phyloP scores from a whole-genome alignment of 1,140 invertebrate species.

The Lepidurus apus region DNA sequence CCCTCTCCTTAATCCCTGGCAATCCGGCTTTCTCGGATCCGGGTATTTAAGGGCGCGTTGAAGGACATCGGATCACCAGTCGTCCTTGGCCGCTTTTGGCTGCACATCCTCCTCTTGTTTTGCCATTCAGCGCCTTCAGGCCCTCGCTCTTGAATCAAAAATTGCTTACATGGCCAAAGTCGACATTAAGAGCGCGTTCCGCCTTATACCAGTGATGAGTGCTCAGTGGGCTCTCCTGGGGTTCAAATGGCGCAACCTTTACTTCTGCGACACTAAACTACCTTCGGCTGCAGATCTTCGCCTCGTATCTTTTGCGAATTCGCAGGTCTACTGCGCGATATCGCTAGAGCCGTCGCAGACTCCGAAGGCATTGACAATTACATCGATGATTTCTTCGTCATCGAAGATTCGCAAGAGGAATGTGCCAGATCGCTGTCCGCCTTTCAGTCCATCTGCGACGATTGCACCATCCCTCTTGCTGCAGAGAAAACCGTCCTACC shows the following conservation, averaged over 20 bases:
- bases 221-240: neutral
- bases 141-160: neutral
- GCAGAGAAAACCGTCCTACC: slow-evolving; percentile 10
- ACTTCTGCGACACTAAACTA: neutral
- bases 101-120: neutral
- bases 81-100: neutral
- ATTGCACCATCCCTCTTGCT: neutral
- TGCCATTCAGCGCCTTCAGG: neutral
- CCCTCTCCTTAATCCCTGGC: slow-evolving; percentile 33
- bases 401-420: neutral
- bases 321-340: neutral
- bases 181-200: slow-evolving; percentile 17
- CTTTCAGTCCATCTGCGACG: neutral
- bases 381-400: slow-evolving; percentile 10
- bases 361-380: neutral
- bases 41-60: neutral
- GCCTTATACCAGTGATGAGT: neutral
- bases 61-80: slow-evolving; percentile 20
- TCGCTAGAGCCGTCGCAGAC: neutral
- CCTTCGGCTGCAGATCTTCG: neutral
- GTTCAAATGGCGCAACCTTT: neutral
- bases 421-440: neutral
- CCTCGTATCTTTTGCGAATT: neutral
- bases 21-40: no score
- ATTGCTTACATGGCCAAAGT: neutral